These are phyloP conservation scores for Gouania willdenowi DNA, from an alignment of 2,797 vertebrate genomes.

Conservation along the genomic window DNA sequence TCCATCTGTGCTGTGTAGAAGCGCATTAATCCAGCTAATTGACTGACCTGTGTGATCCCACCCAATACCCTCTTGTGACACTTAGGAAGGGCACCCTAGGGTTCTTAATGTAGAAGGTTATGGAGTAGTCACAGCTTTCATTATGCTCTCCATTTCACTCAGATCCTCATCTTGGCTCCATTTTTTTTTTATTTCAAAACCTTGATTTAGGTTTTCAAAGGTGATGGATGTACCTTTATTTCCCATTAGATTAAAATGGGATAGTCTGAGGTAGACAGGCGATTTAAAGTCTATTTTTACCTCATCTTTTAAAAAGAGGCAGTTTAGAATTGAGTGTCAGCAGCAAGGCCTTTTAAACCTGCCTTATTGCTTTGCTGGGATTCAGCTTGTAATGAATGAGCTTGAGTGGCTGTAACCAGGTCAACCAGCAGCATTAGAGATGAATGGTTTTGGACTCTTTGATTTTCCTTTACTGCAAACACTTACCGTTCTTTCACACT, in stretches of 20 bases:
- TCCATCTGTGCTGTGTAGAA: too few relatives aligned
- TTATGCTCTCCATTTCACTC: background rate
- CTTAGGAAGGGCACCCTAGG: background rate
- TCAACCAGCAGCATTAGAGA: conserved; percentile 7
- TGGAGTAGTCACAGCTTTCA: background rate
- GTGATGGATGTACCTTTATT: background rate
- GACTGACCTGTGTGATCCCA: conserved; percentile 17
- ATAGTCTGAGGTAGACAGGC: background rate
- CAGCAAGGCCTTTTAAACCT: conserved; percentile 1
- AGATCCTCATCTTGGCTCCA: background rate
- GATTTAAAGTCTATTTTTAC: conserved; percentile 8
- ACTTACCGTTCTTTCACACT: too few relatives aligned
- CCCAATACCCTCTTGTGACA: conserved; percentile 9
- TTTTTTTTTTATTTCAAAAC: background rate
- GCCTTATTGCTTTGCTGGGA: conserved; percentile 1
- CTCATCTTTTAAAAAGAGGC: background rate
- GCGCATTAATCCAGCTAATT: too few relatives aligned
- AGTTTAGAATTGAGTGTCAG: conserved; percentile 1
- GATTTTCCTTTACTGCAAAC: conserved; percentile 23
- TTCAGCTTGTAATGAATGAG: conserved; percentile 22
- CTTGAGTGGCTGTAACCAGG: conserved; percentile 1
- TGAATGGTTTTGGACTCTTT: conserved; percentile 20
- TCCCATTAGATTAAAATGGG: background rate
- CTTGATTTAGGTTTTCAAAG: background rate
- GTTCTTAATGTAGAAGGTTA: conserved; percentile 2